Conservation (phyloP, 53 echinoderm and acorn worm genomes). For the Mesocentrotus franciscanus region DNA sequence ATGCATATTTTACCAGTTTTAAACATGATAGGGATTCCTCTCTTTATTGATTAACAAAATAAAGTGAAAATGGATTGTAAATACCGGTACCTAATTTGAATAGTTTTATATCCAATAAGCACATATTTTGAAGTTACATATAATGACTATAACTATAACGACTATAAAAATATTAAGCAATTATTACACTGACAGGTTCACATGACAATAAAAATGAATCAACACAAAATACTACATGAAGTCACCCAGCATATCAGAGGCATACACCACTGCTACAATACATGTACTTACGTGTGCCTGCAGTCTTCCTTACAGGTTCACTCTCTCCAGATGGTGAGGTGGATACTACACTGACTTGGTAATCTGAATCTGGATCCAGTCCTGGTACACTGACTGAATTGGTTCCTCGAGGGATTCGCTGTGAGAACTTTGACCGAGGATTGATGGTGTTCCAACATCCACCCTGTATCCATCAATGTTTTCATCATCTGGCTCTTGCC, state of each 20-base stretch:
- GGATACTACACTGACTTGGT: slow-evolving; percentile 43
- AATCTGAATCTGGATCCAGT: slow-evolving; percentile 34
- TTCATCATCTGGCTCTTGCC: slow-evolving; percentile 23
- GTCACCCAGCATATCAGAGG: background rate
- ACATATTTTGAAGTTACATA: too few species aligned
- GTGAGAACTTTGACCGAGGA: slow-evolving; percentile 32
- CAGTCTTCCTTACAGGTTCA: slow-evolving; percentile 3
- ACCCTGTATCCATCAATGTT: slow-evolving; percentile 32
- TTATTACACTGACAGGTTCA: background rate
- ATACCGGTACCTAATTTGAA: too few species aligned
- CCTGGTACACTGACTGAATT: slow-evolving; percentile 11
- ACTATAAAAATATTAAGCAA: too few species aligned
- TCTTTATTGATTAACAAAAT: too few species aligned
- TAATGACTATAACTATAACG: too few species aligned
- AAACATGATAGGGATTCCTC: too few species aligned
- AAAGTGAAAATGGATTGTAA: too few species aligned
- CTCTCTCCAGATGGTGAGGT: slow-evolving; percentile 24
- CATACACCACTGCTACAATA: background rate
- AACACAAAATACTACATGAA: background rate
- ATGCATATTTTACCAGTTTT: too few species aligned
- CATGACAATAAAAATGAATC: background rate
- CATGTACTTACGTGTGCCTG: slow-evolving; percentile 49
- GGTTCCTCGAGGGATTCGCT: slow-evolving; percentile 17
- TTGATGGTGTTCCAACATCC: slow-evolving; percentile 53
- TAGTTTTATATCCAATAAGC: too few species aligned